These are phyloP conservation scores for Ophiothrix spiculata DNA, from an alignment of 35 echinoderm and acorn worm genomes.

Conservation along the genomic window DNA sequence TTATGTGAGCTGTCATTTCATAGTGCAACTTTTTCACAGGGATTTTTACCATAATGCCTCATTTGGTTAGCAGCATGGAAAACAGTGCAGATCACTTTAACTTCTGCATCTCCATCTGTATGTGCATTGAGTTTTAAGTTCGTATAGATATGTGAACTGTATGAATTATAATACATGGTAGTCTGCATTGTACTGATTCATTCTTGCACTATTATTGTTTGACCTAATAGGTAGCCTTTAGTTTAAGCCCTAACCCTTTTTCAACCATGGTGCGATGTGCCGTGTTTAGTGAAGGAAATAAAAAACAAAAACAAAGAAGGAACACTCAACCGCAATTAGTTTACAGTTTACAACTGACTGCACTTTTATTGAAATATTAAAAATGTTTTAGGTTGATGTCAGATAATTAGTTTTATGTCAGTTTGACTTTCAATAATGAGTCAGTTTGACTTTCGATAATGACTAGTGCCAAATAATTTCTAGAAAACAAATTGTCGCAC, in stretches of 20 bases:
- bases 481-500: not conserved
- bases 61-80: too few relatives aligned
- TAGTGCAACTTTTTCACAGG: too few relatives aligned
- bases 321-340: not conserved
- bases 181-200: too few relatives aligned
- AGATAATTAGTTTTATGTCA: not conserved
- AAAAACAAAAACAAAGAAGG: not conserved
- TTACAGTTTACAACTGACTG: not conserved
- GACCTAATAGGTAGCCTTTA: not conserved
- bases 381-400: not conserved
- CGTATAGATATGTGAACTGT: too few relatives aligned
- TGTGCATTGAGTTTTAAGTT: too few relatives aligned
- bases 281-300: too few relatives aligned
- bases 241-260: not conserved
- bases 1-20: too few relatives aligned
- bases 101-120: too few relatives aligned
- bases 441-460: not conserved
- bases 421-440: not conserved
- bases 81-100: too few relatives aligned
- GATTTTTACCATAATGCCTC: too few relatives aligned
- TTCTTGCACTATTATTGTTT: not conserved
- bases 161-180: too few relatives aligned
- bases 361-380: not conserved
- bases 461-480: not conserved
- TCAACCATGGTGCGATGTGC: too few relatives aligned